phyloP scores from a whole-genome alignment of 2,113 vertebrate species.

The Sinocyclocheilus anshuiensis region DNA sequence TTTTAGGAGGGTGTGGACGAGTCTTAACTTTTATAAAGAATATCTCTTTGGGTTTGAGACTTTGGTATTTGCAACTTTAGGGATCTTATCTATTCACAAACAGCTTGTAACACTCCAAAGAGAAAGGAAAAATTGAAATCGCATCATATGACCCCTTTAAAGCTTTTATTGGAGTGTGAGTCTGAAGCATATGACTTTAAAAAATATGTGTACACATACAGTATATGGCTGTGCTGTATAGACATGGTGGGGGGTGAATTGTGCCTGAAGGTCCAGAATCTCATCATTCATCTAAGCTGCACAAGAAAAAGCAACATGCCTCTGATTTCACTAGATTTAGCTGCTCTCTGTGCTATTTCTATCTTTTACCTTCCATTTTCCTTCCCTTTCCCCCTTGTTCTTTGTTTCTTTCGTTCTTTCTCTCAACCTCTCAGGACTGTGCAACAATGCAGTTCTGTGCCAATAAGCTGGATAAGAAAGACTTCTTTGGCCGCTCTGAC shows the following conservation, averaged over 20 bases:
- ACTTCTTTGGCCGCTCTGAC: conserved; percentile 92
- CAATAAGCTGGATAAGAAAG: conserved; percentile 93
- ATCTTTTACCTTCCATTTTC: not conserved
- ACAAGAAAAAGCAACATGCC: conserved; percentile 28
- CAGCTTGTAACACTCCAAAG: too few species aligned
- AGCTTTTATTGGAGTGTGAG: not conserved
- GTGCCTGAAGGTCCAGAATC: not conserved
- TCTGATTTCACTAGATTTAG: conserved; percentile 35
- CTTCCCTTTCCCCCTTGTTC: conserved; percentile 42
- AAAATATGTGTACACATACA: not conserved
- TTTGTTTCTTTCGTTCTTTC: conserved; percentile 20
- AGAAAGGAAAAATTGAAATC: too few species aligned
- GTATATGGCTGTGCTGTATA: not conserved
- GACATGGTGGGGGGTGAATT: not conserved
- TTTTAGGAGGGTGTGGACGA: too few species aligned
- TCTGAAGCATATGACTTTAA: not conserved
- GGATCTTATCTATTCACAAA: too few species aligned
- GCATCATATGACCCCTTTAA: not conserved
- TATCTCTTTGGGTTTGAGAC: too few species aligned
- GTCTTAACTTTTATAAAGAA: too few species aligned
- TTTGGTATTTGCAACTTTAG: too few species aligned
- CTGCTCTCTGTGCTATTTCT: not conserved
- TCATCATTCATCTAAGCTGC: conserved; percentile 5
- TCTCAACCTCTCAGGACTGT: conserved; percentile 76
- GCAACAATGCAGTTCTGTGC: conserved; percentile 92